Conservation (phyloP, 1,140 invertebrate genomes). For the Harpegnathos saltator region DNA sequence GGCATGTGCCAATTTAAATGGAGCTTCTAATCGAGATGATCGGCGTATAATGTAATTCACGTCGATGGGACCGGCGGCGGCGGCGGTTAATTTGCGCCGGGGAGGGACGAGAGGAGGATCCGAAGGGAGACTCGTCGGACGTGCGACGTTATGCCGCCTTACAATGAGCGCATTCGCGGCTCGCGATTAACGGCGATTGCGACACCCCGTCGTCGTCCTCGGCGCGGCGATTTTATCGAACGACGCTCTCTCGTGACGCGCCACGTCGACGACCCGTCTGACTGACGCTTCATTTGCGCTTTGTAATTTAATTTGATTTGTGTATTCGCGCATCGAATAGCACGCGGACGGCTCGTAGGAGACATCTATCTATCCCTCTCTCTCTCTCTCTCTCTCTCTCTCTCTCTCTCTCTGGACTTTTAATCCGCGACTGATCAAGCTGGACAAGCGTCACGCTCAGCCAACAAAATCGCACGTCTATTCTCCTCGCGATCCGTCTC, state of each 20-base stretch:
- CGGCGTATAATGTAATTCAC: not conserved
- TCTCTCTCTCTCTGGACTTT: too few relatives aligned
- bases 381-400: too few relatives aligned
- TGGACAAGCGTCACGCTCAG: too few relatives aligned
- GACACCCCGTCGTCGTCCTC: constrained; percentile 7
- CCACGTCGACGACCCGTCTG: constrained; percentile 10
- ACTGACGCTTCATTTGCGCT: constrained; percentile 9
- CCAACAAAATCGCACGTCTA: too few relatives aligned
- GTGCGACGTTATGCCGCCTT: constrained; percentile 41
- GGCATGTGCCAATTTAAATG: constrained; percentile 57
- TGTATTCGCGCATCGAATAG: not conserved
- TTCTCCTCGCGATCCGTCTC: too few relatives aligned
- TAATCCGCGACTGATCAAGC: not conserved
- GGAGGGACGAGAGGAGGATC: constrained; percentile 48
- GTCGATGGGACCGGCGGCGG: not conserved
- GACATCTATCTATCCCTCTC: too few relatives aligned
- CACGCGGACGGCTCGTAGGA: not conserved
- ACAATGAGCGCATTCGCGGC: constrained; percentile 46
- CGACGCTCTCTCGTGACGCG: not conserved
- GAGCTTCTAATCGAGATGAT: constrained; percentile 22
- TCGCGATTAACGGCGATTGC: constrained; percentile 50
- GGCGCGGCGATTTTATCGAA: constrained; percentile 8
- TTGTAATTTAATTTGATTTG: constrained; percentile 40
- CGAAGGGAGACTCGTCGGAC: too few relatives aligned
- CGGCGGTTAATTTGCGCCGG: constrained; percentile 45